phyloP scores from a whole-genome alignment of 2,113 vertebrate genomes.

The Australoheros scitulus region DNA sequence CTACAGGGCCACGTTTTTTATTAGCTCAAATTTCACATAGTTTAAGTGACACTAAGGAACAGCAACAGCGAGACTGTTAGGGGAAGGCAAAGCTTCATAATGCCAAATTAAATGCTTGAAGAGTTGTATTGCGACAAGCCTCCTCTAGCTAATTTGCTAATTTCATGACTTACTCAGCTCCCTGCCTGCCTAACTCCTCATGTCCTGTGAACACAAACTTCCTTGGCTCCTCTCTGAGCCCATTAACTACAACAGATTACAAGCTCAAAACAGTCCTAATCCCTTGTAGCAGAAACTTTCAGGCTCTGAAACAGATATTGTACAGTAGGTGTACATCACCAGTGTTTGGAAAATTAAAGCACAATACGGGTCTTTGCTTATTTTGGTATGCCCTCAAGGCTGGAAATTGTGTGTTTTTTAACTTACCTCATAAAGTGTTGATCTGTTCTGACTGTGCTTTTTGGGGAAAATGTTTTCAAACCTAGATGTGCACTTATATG shows the following conservation, averaged over 20 bases:
- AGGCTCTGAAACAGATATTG: conserved; percentile 12
- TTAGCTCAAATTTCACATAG: conserved; percentile 35
- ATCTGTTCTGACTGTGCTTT: no score
- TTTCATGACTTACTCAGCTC: conserved; percentile 45
- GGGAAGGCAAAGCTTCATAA: conserved; percentile 46
- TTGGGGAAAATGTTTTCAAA: no score
- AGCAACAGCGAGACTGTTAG: conserved; percentile 13
- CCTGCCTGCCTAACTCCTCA: conserved; percentile 23
- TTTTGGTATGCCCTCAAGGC: neutral
- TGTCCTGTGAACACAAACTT: conserved; percentile 16
- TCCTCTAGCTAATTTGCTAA: conserved; percentile 63
- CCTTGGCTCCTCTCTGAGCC: conserved; percentile 30
- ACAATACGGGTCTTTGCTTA: neutral
- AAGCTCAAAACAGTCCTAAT: conserved; percentile 56
- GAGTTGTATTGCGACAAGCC: conserved; percentile 17
- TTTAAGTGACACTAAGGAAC: conserved; percentile 57
- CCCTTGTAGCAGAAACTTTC: conserved; percentile 48
- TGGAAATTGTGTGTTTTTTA: neutral
- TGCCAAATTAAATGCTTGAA: conserved; percentile 64
- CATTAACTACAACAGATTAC: conserved; percentile 56
- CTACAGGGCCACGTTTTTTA: conserved; percentile 46
- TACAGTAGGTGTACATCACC: neutral
- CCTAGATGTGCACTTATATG: no score
- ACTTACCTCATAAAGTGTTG: neutral
- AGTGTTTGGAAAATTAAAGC: conserved; percentile 17